Base-by-base conservation (phyloP, 2,888 invertebrate species). In the Caenorhabditis sulstoni region DNA sequence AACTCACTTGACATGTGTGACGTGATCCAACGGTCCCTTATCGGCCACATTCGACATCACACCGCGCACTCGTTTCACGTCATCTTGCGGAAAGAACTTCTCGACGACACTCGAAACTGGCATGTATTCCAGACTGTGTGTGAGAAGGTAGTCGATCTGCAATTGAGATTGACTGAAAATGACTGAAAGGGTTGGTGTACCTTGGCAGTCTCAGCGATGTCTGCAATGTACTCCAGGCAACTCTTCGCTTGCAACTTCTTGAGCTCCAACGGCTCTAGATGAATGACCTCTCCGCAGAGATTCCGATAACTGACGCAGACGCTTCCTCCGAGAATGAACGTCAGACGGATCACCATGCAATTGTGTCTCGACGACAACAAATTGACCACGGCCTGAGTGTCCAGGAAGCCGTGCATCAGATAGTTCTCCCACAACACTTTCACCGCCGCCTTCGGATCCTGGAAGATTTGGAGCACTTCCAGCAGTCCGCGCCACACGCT, bases 201-300 rank as follows among this genome's bases (percentile, higher is more conserved):
- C 74, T 89, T 87, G 50, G 89, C 87, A 2, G 88, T 86, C 23
- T 82, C 81, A 4, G 88, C 88, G 61, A 89, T 89, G 62, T 89
- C 89, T 1, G 86, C 65, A 59, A 89, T 57, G 57, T 90, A 90
- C 58, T 89, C 89, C 44, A 81, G 74, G 14, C 90, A 78, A 61
- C 87, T 87, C 61, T 90, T 90, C 7, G 87, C 82, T 74, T 89
- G 89, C 57, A 89, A 79, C 41, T 85, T 87, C 70, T 90, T 89
- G 68, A 89, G 53, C 35, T 89, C 89, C 22, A 89, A 71, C 55
- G 89, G 89, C 71, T 89, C 89, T 74, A 89, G 70, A 65, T 89
- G 89, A 47, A 90, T 71, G 9, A 85, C 61, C 16, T 74, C 71
- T 8, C 76, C 78, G 22, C 59, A 49, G 11, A 64, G 62, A n/a